Conservation (phyloP, 2,797 vertebrate species). For the Poeciliopsis infans region DNA sequence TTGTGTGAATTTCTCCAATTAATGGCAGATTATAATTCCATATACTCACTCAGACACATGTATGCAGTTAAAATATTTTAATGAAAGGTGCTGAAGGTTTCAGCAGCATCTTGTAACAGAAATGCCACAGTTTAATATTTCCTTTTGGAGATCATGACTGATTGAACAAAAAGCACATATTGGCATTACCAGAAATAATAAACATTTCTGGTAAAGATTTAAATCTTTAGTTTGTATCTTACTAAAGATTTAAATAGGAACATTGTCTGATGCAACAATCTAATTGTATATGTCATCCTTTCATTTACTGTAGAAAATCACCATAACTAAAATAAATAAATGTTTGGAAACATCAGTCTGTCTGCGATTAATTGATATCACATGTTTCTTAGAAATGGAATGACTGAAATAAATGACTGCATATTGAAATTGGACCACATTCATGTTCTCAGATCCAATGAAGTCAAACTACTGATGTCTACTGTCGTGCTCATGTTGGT, state of each 20-base stretch:
- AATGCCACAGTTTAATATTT: background rate
- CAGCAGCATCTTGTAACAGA: background rate
- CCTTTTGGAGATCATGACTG: background rate
- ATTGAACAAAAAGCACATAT: background rate
- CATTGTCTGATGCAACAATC: no score
- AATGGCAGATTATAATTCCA: background rate
- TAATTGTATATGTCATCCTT: no score
- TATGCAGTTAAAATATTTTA: background rate
- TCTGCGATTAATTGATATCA: no score
- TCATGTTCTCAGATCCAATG: no score
- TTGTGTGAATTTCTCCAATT: background rate
- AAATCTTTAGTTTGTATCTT: background rate
- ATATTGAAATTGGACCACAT: no score
- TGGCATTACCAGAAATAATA: background rate
- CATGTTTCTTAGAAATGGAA: no score
- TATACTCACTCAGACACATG: background rate
- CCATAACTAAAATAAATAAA: no score
- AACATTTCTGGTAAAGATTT: background rate
- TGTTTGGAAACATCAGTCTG: no score
- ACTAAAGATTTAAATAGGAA: background rate
- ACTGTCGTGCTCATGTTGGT: no score
- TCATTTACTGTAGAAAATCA: no score
- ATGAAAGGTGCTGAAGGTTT: background rate
- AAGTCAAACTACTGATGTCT: no score
- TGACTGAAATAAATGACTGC: no score